phyloP scores from a whole-genome alignment of 2,113 vertebrate species.

The Notothenia rossii region DNA sequence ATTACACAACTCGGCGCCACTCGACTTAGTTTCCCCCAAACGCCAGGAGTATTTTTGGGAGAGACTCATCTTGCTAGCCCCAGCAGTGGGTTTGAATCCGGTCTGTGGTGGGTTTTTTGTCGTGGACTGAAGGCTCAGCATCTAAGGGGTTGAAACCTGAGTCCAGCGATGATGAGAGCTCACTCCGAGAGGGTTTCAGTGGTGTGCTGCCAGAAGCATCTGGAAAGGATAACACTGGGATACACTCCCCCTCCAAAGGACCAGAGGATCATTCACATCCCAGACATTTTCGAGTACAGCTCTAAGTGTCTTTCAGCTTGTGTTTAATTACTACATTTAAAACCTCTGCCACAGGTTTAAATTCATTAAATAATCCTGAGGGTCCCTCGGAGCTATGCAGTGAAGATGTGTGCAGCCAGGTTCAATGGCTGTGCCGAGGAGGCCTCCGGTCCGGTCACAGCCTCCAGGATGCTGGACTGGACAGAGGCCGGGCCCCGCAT shows the following conservation, averaged over 20 bases:
- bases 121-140: slow-evolving; percentile 26
- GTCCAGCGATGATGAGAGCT: slow-evolving; percentile 70
- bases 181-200: slow-evolving; percentile 61
- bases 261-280: slow-evolving; percentile 52
- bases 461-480: slow-evolving; percentile 76
- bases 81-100: slow-evolving; percentile 22
- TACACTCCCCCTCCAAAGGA: slow-evolving; percentile 59
- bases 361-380: slow-evolving; percentile 2
- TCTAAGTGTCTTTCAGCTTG: slow-evolving; percentile 11
- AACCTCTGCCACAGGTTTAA: background rate
- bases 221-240: slow-evolving; percentile 80
- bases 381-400: slow-evolving; percentile 54
- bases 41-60: background rate
- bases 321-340: slow-evolving; percentile 4
- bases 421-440: slow-evolving; percentile 88
- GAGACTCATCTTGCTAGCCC: background rate
- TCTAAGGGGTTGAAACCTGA: slow-evolving; percentile 59
- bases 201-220: slow-evolving; percentile 79
- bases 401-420: slow-evolving; percentile 88
- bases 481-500: slow-evolving; percentile 82
- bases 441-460: slow-evolving; percentile 40
- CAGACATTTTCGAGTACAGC: slow-evolving; percentile 39
- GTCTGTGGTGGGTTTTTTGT: slow-evolving; percentile 29
- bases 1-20: slow-evolving; percentile 57
- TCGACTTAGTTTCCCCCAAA: background rate